These are phyloP conservation scores for Drosophila novamexicana DNA, from an alignment of 1,140 invertebrate species.

Conservation along the genomic window DNA sequence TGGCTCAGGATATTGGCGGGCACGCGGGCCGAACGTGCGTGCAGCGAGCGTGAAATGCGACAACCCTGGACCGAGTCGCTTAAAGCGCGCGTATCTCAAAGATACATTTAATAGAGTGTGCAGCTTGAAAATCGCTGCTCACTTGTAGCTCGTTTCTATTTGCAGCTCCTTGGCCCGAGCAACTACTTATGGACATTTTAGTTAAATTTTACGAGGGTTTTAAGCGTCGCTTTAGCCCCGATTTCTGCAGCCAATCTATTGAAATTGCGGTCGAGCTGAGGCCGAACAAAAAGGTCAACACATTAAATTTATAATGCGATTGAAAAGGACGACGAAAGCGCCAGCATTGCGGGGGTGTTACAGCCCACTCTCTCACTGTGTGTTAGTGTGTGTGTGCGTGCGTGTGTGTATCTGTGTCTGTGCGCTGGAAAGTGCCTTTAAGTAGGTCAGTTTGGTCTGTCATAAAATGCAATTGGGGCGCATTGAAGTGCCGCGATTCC, in stretches of 20 bases:
- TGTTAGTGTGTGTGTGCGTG: slow-evolving; percentile 5
- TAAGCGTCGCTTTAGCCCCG: slow-evolving; percentile 43
- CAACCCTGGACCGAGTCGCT: slow-evolving; percentile 37
- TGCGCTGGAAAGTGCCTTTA: slow-evolving; percentile 49
- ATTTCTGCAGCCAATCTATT: slow-evolving; percentile 71
- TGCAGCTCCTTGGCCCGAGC: slow-evolving; percentile 18
- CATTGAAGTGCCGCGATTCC: slow-evolving; percentile 70
- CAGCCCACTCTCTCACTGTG: background rate
- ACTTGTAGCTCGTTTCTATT: slow-evolving; percentile 56
- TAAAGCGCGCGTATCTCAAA: slow-evolving; percentile 47
- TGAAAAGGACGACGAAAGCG: slow-evolving; percentile 40
- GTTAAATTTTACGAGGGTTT: slow-evolving; percentile 72
- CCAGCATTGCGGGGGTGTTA: slow-evolving; percentile 25
- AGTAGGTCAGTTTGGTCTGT: slow-evolving; percentile 78
- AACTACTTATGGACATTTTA: slow-evolving; percentile 77
- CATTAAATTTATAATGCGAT: slow-evolving; percentile 82
- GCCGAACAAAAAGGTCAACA: slow-evolving; percentile 68
- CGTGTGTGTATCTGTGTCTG: slow-evolving; percentile 6
- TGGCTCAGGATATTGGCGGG: slow-evolving; percentile 74
- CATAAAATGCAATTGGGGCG: slow-evolving; percentile 81
- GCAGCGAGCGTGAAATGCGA: slow-evolving; percentile 65
- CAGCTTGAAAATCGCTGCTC: slow-evolving; percentile 32
- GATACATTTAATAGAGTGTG: slow-evolving; percentile 27
- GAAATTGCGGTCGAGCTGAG: slow-evolving; percentile 69
- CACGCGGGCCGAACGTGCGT: slow-evolving; percentile 41